Evolutionary conservation across 2,113 vertebrate species (phyloP), one percentile per base, ranked within the genome.

Genomic region (Dicrurus megarhynchus): DNA sequence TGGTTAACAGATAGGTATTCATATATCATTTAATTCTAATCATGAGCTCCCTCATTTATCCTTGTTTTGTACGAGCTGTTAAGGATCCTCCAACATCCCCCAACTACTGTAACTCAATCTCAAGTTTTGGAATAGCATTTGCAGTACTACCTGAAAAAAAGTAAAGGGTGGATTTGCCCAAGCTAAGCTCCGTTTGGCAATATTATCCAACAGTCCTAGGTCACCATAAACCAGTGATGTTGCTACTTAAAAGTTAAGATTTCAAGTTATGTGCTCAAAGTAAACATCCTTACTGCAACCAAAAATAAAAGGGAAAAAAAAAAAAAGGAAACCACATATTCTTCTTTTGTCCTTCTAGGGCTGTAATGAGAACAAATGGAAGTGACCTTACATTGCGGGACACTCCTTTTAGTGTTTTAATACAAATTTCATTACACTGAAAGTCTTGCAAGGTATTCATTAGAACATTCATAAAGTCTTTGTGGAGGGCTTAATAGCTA

Each of bases 391-490:
- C 84, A 89, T 93, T 84, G 75, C 1, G 33, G 92, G 93, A 92
- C 83, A 96, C 77, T 95, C 84, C 82, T 95, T 94, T 89, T 52
- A 93, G 89, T 89, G 75, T 98, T 95, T 97, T 97, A 97, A 97
- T 95, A 97, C 89, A 98, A 97, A 97, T 97, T 93, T 97, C 96
- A 97, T 98, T 97, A 95, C 91, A 84, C 64, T 87, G 74, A 92
- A 97, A 97, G 85, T 92, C 96, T 97, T 93, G 65, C 84, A 97
- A 60, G 44, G 56, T 95, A 95, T 97, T 97, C 93, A 97, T 97
- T 97, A 96, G 79, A 95, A 95, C 77, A 96, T 86, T 93, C 94
- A 96, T 96, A 96, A 97, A 97, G 89, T 84, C 93, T 96, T 67
- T 79, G 82, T 93, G 27, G 77, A 97, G 67, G 75, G 69, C 56